phyloP scores from a whole-genome alignment of 2,797 vertebrate genomes.

The Myotis vivesi region DNA sequence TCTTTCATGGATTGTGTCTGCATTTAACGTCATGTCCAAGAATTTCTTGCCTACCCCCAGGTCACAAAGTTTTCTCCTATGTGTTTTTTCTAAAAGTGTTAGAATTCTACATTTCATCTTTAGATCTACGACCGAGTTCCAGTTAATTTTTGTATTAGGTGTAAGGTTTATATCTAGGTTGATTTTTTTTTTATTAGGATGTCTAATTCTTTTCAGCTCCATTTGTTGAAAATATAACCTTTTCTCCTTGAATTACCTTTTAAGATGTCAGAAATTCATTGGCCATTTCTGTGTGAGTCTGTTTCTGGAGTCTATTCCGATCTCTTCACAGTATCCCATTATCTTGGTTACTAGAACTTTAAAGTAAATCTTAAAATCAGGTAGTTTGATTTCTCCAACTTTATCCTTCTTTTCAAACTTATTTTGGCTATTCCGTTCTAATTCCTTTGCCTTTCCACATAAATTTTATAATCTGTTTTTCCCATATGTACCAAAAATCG shows the following conservation, averaged over 20 bases:
- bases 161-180: not conserved
- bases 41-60: not conserved
- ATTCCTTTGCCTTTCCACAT: constrained; percentile 11
- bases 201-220: not conserved
- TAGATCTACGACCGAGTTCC: not conserved
- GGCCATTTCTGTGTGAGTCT: not conserved
- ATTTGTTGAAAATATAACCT: not conserved
- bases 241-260: constrained; percentile 21
- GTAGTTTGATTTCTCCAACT: not conserved
- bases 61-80: constrained; percentile 3
- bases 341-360: not conserved
- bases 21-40: not conserved
- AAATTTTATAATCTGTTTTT: not conserved
- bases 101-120: not conserved
- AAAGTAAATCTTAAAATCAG: constrained; percentile 10
- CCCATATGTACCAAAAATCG: not conserved
- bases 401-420: not conserved
- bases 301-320: not conserved
- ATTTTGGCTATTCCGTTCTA: constrained; percentile 3
- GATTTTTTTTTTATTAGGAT: not conserved
- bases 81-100: not conserved
- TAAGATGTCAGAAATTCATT: not conserved
- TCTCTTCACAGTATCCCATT: not conserved
- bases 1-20: not conserved
- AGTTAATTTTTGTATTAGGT: not conserved